Conservation (phyloP, 2,797 vertebrate genomes). For the Basileuterus tristriatus region DNA sequence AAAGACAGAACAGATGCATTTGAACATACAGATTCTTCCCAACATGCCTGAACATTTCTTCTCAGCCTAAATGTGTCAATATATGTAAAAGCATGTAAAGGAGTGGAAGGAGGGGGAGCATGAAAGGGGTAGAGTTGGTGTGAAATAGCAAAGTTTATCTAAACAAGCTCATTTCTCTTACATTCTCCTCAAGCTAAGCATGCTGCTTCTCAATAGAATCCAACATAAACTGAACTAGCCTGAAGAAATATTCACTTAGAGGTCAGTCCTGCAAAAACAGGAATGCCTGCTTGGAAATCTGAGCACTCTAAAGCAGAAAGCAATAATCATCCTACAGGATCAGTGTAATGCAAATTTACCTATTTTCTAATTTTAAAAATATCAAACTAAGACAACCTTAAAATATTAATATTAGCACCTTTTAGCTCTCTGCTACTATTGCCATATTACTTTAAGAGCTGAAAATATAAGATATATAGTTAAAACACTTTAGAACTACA, state of each 20-base stretch:
- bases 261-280: background rate
- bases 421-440: background rate
- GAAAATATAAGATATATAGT: background rate
- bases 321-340: background rate
- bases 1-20: background rate
- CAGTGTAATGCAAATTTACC: background rate
- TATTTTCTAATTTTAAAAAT: background rate
- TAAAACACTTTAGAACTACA: background rate
- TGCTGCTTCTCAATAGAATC: background rate
- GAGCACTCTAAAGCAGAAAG: background rate
- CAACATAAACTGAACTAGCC: background rate
- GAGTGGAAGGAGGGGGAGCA: background rate
- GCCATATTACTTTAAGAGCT: background rate
- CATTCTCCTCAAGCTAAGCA: background rate
- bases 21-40: background rate
- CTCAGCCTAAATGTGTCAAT: background rate
- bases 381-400: background rate
- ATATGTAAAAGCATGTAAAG: background rate
- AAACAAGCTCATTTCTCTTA: background rate
- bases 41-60: background rate
- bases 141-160: slow-evolving; percentile 26
- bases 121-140: background rate
- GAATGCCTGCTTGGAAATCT: background rate
- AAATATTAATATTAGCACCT: background rate
- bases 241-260: background rate